Conservation (phyloP, 2,888 invertebrate genomes). For the Uloborus plumipes region DNA sequence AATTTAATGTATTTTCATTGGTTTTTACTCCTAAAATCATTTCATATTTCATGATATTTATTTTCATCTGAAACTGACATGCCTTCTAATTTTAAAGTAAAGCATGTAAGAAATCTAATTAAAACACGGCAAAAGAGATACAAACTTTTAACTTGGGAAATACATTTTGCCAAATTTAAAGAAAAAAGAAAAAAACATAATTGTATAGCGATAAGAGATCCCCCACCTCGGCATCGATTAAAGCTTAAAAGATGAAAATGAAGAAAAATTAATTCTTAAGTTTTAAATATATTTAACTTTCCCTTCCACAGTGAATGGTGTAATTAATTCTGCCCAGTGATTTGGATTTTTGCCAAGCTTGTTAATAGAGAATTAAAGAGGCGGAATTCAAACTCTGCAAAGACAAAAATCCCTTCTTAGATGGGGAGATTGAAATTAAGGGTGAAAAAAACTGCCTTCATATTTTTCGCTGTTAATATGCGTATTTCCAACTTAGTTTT, state of each 20-base stretch:
- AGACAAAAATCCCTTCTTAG: slow-evolving; percentile 38
- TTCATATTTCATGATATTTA: too few species aligned
- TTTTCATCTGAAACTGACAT: slow-evolving; percentile 1
- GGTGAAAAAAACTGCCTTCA: too few species aligned
- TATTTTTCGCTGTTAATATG: too few species aligned
- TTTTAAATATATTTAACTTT: slow-evolving; percentile 41
- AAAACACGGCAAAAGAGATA: slow-evolving; percentile 8
- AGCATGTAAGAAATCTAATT: slow-evolving; percentile 11
- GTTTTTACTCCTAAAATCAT: too few species aligned
- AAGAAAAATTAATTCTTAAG: slow-evolving; percentile 45
- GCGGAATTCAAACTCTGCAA: slow-evolving; percentile 32
- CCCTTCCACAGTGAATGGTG: background rate
- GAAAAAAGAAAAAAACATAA: too few species aligned
- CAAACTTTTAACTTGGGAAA: background rate
- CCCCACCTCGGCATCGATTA: slow-evolving; percentile 39
- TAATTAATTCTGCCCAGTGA: slow-evolving; percentile 52
- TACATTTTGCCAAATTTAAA: too few species aligned
- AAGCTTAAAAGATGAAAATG: slow-evolving; percentile 18
- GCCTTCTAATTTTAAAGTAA: slow-evolving; percentile 12
- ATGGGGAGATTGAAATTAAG: too few species aligned
- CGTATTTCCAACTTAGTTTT: too few species aligned
- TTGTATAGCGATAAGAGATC: too few species aligned
- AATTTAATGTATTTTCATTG: too few species aligned
- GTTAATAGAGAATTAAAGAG: slow-evolving; percentile 57
- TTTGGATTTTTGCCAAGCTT: slow-evolving; percentile 47